phyloP scores from a whole-genome alignment of 1,140 invertebrate genomes.

The Drosophila leontia region DNA sequence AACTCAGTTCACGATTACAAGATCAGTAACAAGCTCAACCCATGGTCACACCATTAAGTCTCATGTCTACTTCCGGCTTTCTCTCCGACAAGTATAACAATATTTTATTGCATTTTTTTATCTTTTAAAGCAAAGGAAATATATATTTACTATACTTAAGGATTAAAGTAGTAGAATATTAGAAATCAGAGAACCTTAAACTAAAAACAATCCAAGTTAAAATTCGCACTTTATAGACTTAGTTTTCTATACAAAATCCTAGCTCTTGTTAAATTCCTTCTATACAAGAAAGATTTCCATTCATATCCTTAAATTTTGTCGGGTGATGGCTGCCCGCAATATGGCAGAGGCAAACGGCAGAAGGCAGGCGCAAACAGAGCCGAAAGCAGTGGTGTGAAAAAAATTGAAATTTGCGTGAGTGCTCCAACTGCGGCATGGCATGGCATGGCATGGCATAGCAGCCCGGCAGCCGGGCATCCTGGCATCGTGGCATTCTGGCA shows the following conservation, averaged over 20 bases:
- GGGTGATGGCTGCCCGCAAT: conserved; percentile 59
- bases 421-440: conserved; percentile 75
- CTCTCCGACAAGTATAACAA: too few relatives aligned
- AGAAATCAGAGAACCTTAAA: not conserved
- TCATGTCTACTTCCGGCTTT: too few relatives aligned
- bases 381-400: conserved; percentile 81
- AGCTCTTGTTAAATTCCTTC: not conserved
- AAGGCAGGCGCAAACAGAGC: conserved; percentile 63
- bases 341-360: conserved; percentile 64
- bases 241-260: too few relatives aligned
- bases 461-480: conserved; percentile 23
- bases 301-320: conserved; percentile 22
- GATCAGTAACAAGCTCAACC: too few relatives aligned
- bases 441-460: conserved; percentile 46
- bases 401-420: conserved; percentile 84
- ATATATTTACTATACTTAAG: not conserved
- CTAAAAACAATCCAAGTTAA: not conserved
- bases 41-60: too few relatives aligned
- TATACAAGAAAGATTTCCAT: not conserved
- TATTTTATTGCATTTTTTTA: too few relatives aligned
- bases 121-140: not conserved
- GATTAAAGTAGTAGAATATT: not conserved
- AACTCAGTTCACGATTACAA: too few relatives aligned
- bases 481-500: conserved; percentile 21
- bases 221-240: not conserved